Conservation (phyloP, 2,113 vertebrate genomes). For the Apodemus speciosus region DNA sequence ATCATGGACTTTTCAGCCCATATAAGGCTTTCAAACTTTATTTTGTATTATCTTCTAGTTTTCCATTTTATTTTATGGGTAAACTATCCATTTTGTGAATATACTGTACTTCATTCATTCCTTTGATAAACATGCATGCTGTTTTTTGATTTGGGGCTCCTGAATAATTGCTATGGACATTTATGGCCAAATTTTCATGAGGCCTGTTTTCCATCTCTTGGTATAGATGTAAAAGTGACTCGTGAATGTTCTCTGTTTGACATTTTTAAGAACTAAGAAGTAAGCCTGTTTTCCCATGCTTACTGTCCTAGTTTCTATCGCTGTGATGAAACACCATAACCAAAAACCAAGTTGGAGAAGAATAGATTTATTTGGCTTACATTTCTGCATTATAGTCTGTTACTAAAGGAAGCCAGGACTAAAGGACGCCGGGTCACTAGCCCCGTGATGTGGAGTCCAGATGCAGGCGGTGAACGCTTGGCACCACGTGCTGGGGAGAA, state of each 20-base stretch:
- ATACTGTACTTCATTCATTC: background rate
- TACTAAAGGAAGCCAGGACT: background rate
- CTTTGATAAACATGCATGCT: background rate
- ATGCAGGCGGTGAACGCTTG: background rate
- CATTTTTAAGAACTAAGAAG: slow-evolving; percentile 50
- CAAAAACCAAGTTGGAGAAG: background rate
- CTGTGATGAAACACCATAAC: background rate
- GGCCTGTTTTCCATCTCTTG: background rate
- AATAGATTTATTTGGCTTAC: background rate
- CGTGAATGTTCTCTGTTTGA: background rate
- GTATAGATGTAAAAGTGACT: background rate
- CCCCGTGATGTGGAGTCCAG: background rate
- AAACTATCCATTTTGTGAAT: background rate
- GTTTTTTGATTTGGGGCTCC: slow-evolving; percentile 9
- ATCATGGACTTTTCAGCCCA: background rate
- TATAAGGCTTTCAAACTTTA: background rate
- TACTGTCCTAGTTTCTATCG: background rate
- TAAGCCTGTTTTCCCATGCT: background rate
- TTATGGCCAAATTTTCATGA: background rate
- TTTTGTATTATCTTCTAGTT: background rate
- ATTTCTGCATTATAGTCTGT: background rate
- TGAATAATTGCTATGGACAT: background rate
- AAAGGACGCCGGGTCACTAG: background rate
- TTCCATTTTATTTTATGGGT: background rate
- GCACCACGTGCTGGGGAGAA: background rate